Evolutionary conservation across 2,113 vertebrate genomes (phyloP), one percentile per base, ranked within the genome.

Genomic region (Fregetta grallaria): DNA sequence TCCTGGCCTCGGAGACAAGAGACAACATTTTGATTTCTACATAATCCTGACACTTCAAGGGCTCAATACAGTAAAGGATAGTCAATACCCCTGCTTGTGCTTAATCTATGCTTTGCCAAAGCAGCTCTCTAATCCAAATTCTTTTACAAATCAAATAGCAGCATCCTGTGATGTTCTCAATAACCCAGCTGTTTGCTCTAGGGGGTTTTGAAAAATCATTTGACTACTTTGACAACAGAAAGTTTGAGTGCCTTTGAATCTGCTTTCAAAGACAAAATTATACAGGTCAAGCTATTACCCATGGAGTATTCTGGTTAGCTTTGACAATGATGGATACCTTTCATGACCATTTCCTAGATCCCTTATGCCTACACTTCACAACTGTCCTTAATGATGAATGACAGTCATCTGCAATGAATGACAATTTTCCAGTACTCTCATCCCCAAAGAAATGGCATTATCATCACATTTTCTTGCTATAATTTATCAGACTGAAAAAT

Each of bases 281-380:
- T 81, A 92, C 56, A 42, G 92, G 92, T 95, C 91, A 96, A 90
- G 58, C 23, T 86, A 88, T 52, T 90, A 78, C 56, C 81, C 34
- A 68, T 65, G 18, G 72, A 95, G 40, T 75, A 81, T 95, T 84
- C 67, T 84, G 49, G 75, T 78, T 95, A 92, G 47, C 59, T 88
- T 86, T 90, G 94, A 95, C 95, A 96, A 66, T 96, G 96, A 96
- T 45, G 26, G 87, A 96, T 95, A 96, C 81, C 45, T 93, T 95
- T 95, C 89, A 77, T 78, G 87, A 83, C 84, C 44, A 42, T 88
- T 95, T 96, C 72, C 85, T 49, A 92, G 59, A 72, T 92, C 67
- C 38, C 56, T 94, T 91, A 93, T 72, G 84, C 81, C 44, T 75
- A 50, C 40, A 72, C 52, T 96, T 95, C 91, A 83, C 84, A 92